A percentile compares a stretch with the other conserved stretches of the same genome.
Evolutionary conservation across 2,888 invertebrate species (phyloP).

Genomic region (Drosophila robusta): DNA sequence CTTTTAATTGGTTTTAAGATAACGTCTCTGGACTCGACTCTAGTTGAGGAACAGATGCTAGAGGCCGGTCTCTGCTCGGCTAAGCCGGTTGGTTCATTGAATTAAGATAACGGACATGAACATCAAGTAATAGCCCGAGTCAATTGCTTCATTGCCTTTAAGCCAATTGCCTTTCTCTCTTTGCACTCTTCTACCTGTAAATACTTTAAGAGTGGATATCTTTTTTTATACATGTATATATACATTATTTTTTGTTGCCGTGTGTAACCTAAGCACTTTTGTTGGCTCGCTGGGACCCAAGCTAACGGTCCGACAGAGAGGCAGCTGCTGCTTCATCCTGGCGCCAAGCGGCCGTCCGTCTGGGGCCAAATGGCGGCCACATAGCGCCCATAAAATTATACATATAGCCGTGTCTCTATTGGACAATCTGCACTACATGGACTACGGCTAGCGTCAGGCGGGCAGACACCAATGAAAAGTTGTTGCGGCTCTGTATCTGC

Average conservation of each 20-base stretch:
- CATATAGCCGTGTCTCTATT: constrained; percentile 63
- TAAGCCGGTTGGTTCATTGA: constrained; percentile 64
- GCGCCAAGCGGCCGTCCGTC: constrained; percentile 42
- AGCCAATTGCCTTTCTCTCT: constrained; percentile 12
- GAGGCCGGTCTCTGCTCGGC: constrained; percentile 1
- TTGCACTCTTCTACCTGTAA: constrained; percentile 38
- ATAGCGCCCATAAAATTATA: constrained; percentile 76
- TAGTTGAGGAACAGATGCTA: background rate
- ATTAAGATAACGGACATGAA: constrained; percentile 70
- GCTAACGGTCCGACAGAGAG: constrained; percentile 40
- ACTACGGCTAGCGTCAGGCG: background rate
- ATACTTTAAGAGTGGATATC: constrained; percentile 27
- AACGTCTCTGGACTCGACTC: background rate
- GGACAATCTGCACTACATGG: constrained; percentile 47
- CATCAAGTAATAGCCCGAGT: constrained; percentile 49
- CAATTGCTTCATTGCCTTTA: constrained; percentile 59
- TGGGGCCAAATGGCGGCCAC: constrained; percentile 66
- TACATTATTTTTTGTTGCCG: background rate
- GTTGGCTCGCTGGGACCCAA: constrained; percentile 30
- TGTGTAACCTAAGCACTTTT: constrained; percentile 48
- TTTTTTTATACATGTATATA: too few relatives aligned
- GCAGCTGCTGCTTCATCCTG: constrained; percentile 27
- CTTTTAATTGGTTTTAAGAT: constrained; percentile 44
- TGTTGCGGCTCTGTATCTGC: constrained; percentile 56
- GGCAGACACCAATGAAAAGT: constrained; percentile 29